phyloP scores from a whole-genome alignment of 2,113 vertebrate genomes.

The Psittacula cyanocephala region DNA sequence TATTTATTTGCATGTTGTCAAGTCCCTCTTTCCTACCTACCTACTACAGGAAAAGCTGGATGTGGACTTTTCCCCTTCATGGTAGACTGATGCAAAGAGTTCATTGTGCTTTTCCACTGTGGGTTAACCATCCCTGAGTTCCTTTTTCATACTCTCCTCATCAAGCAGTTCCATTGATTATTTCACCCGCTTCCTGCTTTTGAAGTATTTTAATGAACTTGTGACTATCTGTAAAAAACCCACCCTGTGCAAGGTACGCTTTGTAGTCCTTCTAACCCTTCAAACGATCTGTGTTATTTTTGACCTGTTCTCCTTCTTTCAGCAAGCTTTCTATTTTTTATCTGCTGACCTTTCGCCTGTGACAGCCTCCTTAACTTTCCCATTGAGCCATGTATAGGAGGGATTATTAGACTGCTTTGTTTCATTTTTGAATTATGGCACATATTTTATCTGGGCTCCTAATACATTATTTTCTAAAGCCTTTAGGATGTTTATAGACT shows the following conservation, averaged over 20 bases:
- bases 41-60: not conserved
- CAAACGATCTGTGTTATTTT: not conserved
- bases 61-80: rapidly evolving
- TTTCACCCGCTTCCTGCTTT: not conserved
- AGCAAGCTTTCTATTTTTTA: not conserved
- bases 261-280: not conserved
- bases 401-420: not conserved
- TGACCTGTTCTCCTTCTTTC: not conserved
- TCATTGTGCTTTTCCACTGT: not conserved
- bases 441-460: not conserved
- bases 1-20: not conserved
- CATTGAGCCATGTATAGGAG: not conserved
- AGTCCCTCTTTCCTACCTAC: not conserved
- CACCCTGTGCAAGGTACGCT: rapidly evolving
- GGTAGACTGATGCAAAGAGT: not conserved
- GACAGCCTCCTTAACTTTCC: slow-evolving; percentile 9
- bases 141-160: not conserved
- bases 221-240: rapidly evolving
- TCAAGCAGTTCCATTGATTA: not conserved
- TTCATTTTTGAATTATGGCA: slow-evolving; percentile 6
- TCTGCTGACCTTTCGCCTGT: not conserved
- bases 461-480: not conserved
- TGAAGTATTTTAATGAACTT: not conserved
- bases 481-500: not conserved
- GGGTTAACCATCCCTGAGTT: not conserved